Evolutionary conservation across 2,888 invertebrate genomes (phyloP).

Genomic region (Catocala fraxini): DNA sequence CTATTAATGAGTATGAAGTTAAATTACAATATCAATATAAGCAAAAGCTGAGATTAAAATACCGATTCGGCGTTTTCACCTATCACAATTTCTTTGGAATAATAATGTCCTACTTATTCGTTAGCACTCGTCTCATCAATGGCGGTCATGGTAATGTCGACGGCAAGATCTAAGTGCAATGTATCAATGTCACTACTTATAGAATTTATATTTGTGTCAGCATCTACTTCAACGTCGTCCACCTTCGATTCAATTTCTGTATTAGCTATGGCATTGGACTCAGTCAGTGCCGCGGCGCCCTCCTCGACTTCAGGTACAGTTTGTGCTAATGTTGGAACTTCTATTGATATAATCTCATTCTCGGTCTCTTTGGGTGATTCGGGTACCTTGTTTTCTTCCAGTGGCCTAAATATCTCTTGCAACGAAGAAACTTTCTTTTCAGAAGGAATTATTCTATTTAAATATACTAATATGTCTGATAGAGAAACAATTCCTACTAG

Average conservation of each 20-base stretch:
- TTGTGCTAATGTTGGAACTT: slow-evolving; percentile 72
- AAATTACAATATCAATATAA: slow-evolving; percentile 79
- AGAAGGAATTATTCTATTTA: slow-evolving; percentile 83
- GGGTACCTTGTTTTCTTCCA: slow-evolving; percentile 81
- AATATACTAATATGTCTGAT: slow-evolving; percentile 84
- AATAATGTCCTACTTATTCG: slow-evolving; percentile 65
- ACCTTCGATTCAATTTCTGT: slow-evolving; percentile 53
- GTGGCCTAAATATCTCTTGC: slow-evolving; percentile 83
- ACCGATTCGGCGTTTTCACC: slow-evolving; percentile 76
- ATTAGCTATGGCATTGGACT: slow-evolving; percentile 42
- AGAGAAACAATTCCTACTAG: slow-evolving; percentile 83
- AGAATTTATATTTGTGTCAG: slow-evolving; percentile 50
- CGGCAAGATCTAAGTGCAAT: slow-evolving; percentile 52
- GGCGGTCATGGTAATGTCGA: slow-evolving; percentile 46
- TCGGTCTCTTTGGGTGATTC: slow-evolving; percentile 81
- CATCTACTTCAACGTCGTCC: slow-evolving; percentile 50
- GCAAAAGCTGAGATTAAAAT: slow-evolving; percentile 83
- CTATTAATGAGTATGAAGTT: slow-evolving; percentile 77
- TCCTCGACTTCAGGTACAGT: slow-evolving; percentile 65
- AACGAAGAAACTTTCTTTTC: slow-evolving; percentile 83
- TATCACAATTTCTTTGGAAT: slow-evolving; percentile 86
- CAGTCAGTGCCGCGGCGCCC: slow-evolving; percentile 45
- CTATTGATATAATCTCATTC: slow-evolving; percentile 78
- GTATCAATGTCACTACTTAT: slow-evolving; percentile 52
- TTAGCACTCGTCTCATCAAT: slow-evolving; percentile 55